Percentiles rank a stretch among this genome's conserved stretches.
Evolutionary conservation across 2,113 vertebrate genomes (phyloP).

Genomic region (Passer montanus): DNA sequence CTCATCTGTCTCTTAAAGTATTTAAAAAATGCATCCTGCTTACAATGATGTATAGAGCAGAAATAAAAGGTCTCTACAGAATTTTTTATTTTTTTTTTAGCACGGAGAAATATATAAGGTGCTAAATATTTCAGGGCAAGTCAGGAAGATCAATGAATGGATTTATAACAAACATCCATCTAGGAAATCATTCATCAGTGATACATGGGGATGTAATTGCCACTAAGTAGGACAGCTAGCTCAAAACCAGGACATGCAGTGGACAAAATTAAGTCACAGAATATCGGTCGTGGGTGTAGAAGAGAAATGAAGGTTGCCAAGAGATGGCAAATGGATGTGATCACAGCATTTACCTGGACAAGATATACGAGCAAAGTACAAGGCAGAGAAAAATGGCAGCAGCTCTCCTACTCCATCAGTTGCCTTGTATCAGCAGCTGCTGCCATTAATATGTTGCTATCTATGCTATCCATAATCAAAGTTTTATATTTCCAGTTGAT

Average conservation of each 20-base stretch:
- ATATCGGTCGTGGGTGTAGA: neutral
- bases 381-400: slow-evolving; percentile 2
- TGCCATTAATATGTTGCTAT: neutral
- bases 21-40: slow-evolving; percentile 30
- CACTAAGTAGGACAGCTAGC: slow-evolving; percentile 19
- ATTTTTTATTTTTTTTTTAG: slow-evolving; percentile 5
- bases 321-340: slow-evolving; percentile 28
- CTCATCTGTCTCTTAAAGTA: slow-evolving; percentile 29
- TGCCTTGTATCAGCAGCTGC: neutral
- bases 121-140: slow-evolving; percentile 51
- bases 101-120: slow-evolving; percentile 32
- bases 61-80: slow-evolving; percentile 14
- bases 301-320: slow-evolving; percentile 52
- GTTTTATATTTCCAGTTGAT: slow-evolving; percentile 25
- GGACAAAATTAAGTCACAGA: slow-evolving; percentile 52
- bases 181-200: slow-evolving; percentile 38
- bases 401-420: neutral
- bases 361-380: slow-evolving; percentile 19
- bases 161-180: slow-evolving; percentile 58
- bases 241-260: slow-evolving; percentile 27
- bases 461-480: slow-evolving; percentile 22
- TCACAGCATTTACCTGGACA: slow-evolving; percentile 22
- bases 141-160: slow-evolving; percentile 53
- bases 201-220: slow-evolving; percentile 26
- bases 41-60: slow-evolving; percentile 36